Percentiles rank a stretch among this genome's conserved stretches.
Evolutionary conservation across 1,140 invertebrate species (phyloP).

Genomic region (Pachypeltis micranthus): DNA sequence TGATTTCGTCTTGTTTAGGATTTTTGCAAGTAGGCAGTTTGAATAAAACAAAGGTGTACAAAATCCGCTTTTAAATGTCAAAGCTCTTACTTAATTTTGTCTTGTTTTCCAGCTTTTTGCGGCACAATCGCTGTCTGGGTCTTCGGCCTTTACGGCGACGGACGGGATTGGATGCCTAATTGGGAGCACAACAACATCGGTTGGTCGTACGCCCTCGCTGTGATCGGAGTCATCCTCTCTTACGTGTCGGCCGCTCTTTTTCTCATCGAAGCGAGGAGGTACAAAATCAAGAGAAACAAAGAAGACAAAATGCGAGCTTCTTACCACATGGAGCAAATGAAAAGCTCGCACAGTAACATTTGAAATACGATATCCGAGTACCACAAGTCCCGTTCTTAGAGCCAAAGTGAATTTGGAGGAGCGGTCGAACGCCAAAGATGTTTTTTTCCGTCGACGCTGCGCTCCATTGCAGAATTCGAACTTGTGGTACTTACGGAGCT

Average conservation of each 20-base stretch:
- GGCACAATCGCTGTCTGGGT: conserved; percentile 60
- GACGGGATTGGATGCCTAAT: conserved; percentile 90
- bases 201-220: conserved; percentile 83
- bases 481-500: too few relatives aligned
- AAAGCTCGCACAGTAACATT: not conserved
- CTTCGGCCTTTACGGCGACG: conserved; percentile 81
- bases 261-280: conserved; percentile 17
- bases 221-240: conserved; percentile 56
- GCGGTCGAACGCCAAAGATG: too few relatives aligned
- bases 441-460: too few relatives aligned
- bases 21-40: too few relatives aligned
- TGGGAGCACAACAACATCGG: conserved; percentile 92
- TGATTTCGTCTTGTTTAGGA: too few relatives aligned
- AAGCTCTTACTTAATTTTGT: not conserved
- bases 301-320: conserved; percentile 11
- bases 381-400: too few relatives aligned
- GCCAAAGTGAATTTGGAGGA: too few relatives aligned
- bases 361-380: too few relatives aligned
- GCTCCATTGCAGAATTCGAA: too few relatives aligned
- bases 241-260: conserved; percentile 11
- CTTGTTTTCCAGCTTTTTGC: conserved; percentile 46
- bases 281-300: conserved; percentile 17
- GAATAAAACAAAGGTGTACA: too few relatives aligned
- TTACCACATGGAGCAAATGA: conserved; percentile 15
- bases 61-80: too few relatives aligned